Evolutionary conservation across 2,797 vertebrate genomes (phyloP), one percentile per base, ranked within the genome.

Genomic region (Crenichthys baileyi): DNA sequence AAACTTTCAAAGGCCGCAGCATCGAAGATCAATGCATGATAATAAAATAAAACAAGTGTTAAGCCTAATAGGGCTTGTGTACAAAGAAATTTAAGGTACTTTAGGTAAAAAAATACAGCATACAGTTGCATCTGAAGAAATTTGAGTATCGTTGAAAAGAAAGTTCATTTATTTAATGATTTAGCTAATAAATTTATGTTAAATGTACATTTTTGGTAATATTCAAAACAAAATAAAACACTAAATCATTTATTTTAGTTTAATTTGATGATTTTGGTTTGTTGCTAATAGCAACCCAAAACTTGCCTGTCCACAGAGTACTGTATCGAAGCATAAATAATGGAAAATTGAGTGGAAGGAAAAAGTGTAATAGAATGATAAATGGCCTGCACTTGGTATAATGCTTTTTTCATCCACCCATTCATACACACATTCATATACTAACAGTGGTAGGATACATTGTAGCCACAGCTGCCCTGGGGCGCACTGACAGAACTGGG

Each of bases 341-440:
- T 46, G 67, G 67, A 70, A 46, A 46, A 41, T 70, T 70, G 1
- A 70, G 67, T 26, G 67, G 13, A 44, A 70, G 67, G 41, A 70
- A 70, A 46, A 70, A 7, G 65, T 68, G 36, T n/a, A 3, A 41
- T 20, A 24, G 36, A 68, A 41, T 4, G 36, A 36, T 36, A 36
- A 36, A 36, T 36, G 36, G 3, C 36, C 36, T 36, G 36, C 36
- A 36, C 36, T 4, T 36, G 36, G 36, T 36, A 36, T 36, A 36
- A 36, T 36, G 36, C 36, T 36, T 36, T 36, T 36, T 36, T 36
- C 36, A 36, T 36, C 36, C 36, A 36, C 36, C 36, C 36, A 36
- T 36, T 31, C 44, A 44, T 31, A 31, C 31, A 31, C 31, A 31
- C 31, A 31, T 31, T 36, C 36, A 36, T 4, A 36, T 4, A 36